A percentile compares a stretch with the other conserved stretches of the same genome.
phyloP scores from a whole-genome alignment of 2,113 vertebrate genomes.

The Meleagris gallopavo region DNA sequence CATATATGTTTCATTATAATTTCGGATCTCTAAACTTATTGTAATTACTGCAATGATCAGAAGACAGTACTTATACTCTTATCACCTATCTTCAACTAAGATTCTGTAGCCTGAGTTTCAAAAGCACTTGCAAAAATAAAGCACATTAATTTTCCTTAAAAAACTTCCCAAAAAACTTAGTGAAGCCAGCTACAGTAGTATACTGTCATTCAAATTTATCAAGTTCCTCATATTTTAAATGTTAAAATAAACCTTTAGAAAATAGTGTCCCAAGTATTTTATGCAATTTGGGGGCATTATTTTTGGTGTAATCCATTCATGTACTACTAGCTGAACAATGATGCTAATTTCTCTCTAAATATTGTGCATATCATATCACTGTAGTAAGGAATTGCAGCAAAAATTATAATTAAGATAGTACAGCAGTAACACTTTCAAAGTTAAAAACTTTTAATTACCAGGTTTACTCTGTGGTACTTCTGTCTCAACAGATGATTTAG shows the following conservation, averaged over 20 bases:
- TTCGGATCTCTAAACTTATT: not conserved
- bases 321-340: not conserved
- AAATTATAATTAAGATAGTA: not conserved
- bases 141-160: not conserved
- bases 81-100: not conserved
- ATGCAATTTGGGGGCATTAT: not conserved
- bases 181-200: not conserved
- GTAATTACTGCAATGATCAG: not conserved
- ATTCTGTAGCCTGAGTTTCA: accelerated
- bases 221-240: not conserved
- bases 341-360: not conserved
- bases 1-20: not conserved
- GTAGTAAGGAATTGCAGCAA: not conserved
- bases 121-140: not conserved
- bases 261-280: not conserved
- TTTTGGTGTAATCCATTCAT: not conserved
- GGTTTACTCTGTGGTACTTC: constrained; percentile 69
- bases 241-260: not conserved
- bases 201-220: not conserved
- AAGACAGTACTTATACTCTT: not conserved
- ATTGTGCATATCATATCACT: not conserved
- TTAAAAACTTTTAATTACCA: constrained; percentile 74
- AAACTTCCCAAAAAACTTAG: not conserved
- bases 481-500: constrained; percentile 71
- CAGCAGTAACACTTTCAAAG: not conserved